Evolutionary conservation across 2,113 vertebrate species (phyloP).

Genomic region (Daphoenositta chrysoptera): DNA sequence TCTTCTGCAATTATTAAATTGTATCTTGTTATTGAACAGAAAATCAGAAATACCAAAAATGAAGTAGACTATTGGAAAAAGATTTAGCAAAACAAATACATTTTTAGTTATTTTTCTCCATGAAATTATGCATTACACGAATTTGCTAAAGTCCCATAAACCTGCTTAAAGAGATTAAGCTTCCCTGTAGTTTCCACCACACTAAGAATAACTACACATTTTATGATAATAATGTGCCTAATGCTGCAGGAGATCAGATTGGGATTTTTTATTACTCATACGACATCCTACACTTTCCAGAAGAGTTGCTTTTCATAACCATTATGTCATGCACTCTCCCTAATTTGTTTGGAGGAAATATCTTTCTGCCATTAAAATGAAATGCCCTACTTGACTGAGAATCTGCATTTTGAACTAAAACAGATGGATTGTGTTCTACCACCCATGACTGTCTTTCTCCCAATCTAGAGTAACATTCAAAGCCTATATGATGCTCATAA

Average conservation of each 20-base stretch:
- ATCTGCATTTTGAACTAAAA: neutral
- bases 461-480: neutral
- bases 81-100: neutral
- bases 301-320: neutral
- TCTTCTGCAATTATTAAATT: neutral
- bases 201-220: neutral
- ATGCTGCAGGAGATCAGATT: neutral
- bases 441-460: neutral
- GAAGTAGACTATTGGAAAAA: neutral
- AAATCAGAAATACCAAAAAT: neutral
- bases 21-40: neutral
- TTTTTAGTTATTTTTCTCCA: neutral
- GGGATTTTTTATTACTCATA: neutral
- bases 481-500: neutral
- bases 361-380: neutral
- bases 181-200: neutral
- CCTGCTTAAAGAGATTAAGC: neutral
- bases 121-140: neutral
- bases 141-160: neutral
- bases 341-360: neutral
- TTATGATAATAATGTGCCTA: neutral
- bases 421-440: neutral
- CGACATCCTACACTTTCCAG: neutral
- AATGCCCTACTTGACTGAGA: neutral
- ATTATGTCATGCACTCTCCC: neutral